These are phyloP conservation scores for Teleopsis dalmanni DNA, from an alignment of 1,140 invertebrate genomes.

Conservation along the genomic window DNA sequence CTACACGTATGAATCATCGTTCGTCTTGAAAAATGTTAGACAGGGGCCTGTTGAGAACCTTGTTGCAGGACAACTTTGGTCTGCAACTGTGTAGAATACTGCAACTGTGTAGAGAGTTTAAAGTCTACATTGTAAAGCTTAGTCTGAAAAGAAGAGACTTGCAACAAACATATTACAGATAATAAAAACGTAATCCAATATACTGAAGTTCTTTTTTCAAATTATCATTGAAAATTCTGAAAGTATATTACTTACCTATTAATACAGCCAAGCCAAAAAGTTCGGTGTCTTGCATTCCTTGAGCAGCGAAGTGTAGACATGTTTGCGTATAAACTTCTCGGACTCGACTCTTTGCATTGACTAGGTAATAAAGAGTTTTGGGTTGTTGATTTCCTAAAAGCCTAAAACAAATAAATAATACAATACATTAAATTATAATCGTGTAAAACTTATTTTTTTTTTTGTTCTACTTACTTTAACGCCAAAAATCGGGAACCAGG, in stretches of 20 bases:
- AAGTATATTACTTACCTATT: slow-evolving; percentile 57
- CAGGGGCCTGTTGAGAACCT: no score
- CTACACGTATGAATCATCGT: no score
- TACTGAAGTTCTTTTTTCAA: no score
- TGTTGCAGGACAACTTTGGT: no score
- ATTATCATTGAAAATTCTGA: background rate
- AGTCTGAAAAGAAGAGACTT: no score
- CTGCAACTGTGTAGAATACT: no score
- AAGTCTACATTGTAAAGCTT: no score
- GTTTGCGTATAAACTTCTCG: slow-evolving; percentile 76
- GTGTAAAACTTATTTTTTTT: background rate
- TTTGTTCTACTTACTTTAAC: slow-evolving; percentile 29
- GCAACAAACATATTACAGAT: no score
- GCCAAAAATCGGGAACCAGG: slow-evolving; percentile 44
- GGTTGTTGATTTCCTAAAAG: slow-evolving; percentile 43
- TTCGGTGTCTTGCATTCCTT: slow-evolving; percentile 73
- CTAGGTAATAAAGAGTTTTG: slow-evolving; percentile 45
- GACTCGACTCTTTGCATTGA: slow-evolving; percentile 72
- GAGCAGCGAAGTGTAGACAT: slow-evolving; percentile 65
- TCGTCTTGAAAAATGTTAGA: no score
- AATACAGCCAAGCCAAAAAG: slow-evolving; percentile 75
- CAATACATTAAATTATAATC: background rate
- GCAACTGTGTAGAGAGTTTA: no score
- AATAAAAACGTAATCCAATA: no score
- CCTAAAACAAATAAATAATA: slow-evolving; percentile 18